Percentiles rank a stretch among this genome's conserved stretches.
phyloP scores from a whole-genome alignment of 2,113 vertebrate species.

The Antigone vipio region DNA sequence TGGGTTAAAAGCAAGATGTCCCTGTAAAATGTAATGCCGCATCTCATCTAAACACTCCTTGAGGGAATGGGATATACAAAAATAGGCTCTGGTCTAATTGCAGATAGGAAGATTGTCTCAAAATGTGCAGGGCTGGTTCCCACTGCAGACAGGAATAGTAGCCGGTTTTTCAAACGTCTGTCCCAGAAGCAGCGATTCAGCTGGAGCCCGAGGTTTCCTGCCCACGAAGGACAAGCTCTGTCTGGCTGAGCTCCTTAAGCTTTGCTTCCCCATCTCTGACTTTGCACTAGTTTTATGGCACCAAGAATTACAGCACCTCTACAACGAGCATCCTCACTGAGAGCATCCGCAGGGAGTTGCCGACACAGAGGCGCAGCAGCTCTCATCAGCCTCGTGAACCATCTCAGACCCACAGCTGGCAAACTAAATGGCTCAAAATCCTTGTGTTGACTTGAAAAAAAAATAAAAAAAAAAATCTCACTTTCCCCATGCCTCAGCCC shows the following conservation, averaged over 20 bases:
- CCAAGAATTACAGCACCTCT: neutral
- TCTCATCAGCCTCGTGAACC: neutral
- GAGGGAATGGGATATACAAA: neutral
- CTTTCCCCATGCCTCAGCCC: neutral
- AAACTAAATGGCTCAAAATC: neutral
- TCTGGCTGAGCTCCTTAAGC: neutral
- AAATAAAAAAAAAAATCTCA: neutral
- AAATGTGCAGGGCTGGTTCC: neutral
- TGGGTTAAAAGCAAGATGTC: conserved; percentile 38
- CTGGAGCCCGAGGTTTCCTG: neutral
- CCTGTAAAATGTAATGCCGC: conserved; percentile 22
- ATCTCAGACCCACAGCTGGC: neutral
- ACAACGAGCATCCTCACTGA: fast-evolving
- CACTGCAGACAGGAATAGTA: neutral
- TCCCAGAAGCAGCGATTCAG: neutral
- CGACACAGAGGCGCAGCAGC: fast-evolving
- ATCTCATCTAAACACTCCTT: conserved; percentile 52
- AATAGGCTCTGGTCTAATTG: conserved; percentile 56
- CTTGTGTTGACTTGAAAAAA: neutral
- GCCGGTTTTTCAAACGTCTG: neutral
- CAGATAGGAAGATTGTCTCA: conserved; percentile 23
- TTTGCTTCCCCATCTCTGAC: neutral
- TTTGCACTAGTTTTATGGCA: neutral
- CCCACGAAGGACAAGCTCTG: neutral
- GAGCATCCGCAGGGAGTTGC: neutral